Base-by-base conservation (phyloP, 2,888 invertebrate species). In the Lycia hirtaria region DNA sequence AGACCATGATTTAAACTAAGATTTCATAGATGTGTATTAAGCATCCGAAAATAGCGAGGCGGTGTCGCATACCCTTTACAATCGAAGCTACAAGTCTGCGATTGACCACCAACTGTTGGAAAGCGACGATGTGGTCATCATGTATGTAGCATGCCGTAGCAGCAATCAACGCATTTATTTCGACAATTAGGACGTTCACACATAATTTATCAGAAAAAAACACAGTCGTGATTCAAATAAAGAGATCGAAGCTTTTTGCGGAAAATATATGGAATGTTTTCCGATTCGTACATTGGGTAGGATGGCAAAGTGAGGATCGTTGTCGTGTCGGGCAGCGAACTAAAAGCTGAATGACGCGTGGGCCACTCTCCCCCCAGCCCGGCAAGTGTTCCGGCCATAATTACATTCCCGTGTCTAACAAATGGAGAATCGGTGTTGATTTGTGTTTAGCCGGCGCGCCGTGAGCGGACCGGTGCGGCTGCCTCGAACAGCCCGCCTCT, bases 401-500 rank as follows among this genome's bases (percentile, higher is more conserved):
- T 93, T 92, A 93, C 92, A 92, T 93, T 93, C 90, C 89, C 91
- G 89, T 93, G 93, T 93, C 92, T 92, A 92, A 93, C 92, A 93
- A 93, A 93, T 93, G 93, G 93, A 93, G 92, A 92, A 93, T 92
- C 93, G 91, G 87, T 93, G 93, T 93, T 93, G 93, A 92, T 93
- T 92, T 92, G 92, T 91, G 92, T 92, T 89, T 86, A 87, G 90
- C 83, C 77, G 78, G 71, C 77, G 64, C 67, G 78, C 85, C 81
- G 81, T 82, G 87, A 48, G 49, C 54, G 19, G 28, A 10, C 35
- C 15, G 44, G 44, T 15, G 33, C 17, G 26, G 48, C 33, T 24
- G 50, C 22, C 56, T 41, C 22, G 24, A 26, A 14, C 43, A 24
- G 38, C 9, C 17, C 41, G 41, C 35, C 41, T 7, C 19, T 7